Base-by-base conservation (phyloP, 2,113 vertebrate genomes). In the Thinocorus orbignyianus region DNA sequence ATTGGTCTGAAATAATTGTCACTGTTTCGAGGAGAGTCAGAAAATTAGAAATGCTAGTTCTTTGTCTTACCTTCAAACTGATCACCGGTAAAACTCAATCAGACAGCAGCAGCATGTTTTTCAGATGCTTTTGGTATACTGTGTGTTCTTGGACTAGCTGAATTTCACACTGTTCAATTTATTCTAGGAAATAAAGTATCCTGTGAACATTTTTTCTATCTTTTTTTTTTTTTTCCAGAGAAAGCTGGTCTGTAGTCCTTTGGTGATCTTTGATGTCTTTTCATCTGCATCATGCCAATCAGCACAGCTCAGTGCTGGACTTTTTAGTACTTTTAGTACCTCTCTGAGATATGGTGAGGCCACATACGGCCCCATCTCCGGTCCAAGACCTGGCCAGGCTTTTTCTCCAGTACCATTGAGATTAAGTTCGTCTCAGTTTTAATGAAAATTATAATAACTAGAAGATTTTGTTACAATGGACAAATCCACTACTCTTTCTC, bases 81-180 rank as follows among this genome's bases (percentile, higher is more conserved):
- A 23, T 86, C 8, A 42, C 16, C 51, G n/a, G 9, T 52, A 74
- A 92, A 97, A 93, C 39, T 84, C 51, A 85, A 85, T 89, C 79
- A 83, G 61, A 51, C 5, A 49, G 17, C 18, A 86, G 41, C 25
- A 60, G 30, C n/a, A 42, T 64, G 39, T 66, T 79, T 78, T 92
- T 95, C 42, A 71, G n/a, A 58, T 74, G n/a, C 35, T 71, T 71
- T 91, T 97, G 41, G 42, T 89, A 61, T 81, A 82, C 55, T 87
- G 6, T 76, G 61, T 61, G 37, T 82, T 83, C 65, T 86, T 83
- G 42, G 65, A 78, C 57, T 51, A 65, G 20, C 55, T 92, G 87
- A 96, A 84, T 96, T 97, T 93, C 73, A 76, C 18, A 39, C 13
- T 64, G 2, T 74, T 55, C n/a, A 49, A 10, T 35, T 48, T 88